These are phyloP conservation scores for Thymallus thymallus DNA, from an alignment of 2,113 vertebrate species.

Conservation along the genomic window DNA sequence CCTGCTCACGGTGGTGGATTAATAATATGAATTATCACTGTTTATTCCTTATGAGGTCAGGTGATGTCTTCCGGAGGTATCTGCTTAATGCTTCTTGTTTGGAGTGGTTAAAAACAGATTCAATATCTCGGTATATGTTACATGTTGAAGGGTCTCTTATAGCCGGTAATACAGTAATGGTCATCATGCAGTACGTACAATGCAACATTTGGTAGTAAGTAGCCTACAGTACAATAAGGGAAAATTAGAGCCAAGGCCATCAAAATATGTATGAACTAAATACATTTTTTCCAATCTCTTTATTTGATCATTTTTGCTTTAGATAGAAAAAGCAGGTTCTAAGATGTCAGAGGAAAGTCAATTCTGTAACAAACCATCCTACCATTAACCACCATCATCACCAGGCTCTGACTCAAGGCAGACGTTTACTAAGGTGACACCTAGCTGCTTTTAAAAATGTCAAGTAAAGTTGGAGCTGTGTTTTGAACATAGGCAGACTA, in stretches of 20 bases:
- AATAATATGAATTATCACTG: too few relatives aligned
- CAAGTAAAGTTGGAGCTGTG: neutral
- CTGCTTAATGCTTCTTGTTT: neutral
- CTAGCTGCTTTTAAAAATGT: neutral
- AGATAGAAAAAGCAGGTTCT: neutral
- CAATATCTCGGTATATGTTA: neutral
- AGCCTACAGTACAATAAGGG: neutral
- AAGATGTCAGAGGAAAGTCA: neutral
- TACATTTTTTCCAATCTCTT: neutral
- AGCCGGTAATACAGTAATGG: neutral
- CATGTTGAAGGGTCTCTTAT: neutral
- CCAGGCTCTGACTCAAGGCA: neutral
- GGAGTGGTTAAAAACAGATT: neutral
- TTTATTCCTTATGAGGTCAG: too few relatives aligned
- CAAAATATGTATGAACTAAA: neutral
- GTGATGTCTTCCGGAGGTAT: neutral
- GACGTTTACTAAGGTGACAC: neutral
- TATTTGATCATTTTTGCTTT: neutral
- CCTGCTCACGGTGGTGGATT: neutral
- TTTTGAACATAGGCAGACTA: neutral
- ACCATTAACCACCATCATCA: neutral
- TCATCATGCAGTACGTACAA: neutral
- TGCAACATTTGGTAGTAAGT: neutral
- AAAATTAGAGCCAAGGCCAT: neutral
- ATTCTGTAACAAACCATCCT: neutral